These are phyloP conservation scores for Tylochromis polylepis DNA, from an alignment of 2,113 vertebrate genomes.

Conservation along the genomic window DNA sequence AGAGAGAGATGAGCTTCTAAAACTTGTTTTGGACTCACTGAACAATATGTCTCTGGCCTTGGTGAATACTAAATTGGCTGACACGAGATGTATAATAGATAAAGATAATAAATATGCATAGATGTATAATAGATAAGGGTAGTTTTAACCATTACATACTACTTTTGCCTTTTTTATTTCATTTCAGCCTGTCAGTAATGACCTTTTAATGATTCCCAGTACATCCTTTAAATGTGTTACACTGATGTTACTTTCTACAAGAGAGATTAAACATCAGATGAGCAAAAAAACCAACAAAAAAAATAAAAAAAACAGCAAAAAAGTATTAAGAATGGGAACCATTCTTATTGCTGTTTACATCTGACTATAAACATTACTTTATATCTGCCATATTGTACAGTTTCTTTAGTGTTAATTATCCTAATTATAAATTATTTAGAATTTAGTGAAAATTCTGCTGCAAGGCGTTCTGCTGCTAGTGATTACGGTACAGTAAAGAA, in stretches of 20 bases:
- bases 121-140: neutral
- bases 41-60: neutral
- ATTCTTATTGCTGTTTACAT: neutral
- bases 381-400: fast-evolving
- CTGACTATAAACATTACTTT: neutral
- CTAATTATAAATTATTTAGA: neutral
- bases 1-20: neutral
- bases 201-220: neutral
- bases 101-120: neutral
- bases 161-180: neutral
- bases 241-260: neutral
- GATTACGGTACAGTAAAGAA: neutral
- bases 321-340: neutral
- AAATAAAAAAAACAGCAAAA: neutral
- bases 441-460: neutral
- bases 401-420: neutral
- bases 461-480: neutral
- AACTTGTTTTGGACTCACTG: neutral
- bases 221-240: neutral
- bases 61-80: neutral
- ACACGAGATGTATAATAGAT: neutral
- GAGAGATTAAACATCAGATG: neutral
- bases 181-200: neutral
- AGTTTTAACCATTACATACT: neutral
- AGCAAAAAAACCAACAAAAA: no score